A percentile compares a stretch with the other conserved stretches of the same genome.
phyloP scores from a whole-genome alignment of 2,888 invertebrate genomes.

The Seira sanloemensis region DNA sequence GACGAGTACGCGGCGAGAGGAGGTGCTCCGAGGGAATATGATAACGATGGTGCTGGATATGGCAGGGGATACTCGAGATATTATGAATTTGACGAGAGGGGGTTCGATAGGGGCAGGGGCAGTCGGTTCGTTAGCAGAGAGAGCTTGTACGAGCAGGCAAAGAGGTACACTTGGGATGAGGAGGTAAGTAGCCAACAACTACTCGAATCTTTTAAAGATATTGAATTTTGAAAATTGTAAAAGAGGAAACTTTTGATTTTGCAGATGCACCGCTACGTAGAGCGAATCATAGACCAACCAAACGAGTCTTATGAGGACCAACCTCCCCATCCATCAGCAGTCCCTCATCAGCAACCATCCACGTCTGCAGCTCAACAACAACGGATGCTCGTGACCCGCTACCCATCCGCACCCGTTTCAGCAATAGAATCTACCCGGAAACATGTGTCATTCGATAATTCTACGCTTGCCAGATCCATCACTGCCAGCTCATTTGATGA shows the following conservation, averaged over 20 bases:
- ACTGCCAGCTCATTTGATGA: slow-evolving; percentile 71
- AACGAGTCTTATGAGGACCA: slow-evolving; percentile 33
- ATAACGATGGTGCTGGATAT: slow-evolving; percentile 22
- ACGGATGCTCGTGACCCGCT: slow-evolving; percentile 52
- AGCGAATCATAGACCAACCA: slow-evolving; percentile 36
- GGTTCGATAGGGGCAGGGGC: slow-evolving; percentile 40
- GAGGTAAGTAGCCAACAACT: slow-evolving; percentile 52
- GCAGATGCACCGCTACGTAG: slow-evolving; percentile 69
- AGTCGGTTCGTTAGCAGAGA: slow-evolving; percentile 54
- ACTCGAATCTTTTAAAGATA: not conserved
- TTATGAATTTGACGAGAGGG: slow-evolving; percentile 49
- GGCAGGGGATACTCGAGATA: slow-evolving; percentile 30
- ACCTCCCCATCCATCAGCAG: slow-evolving; percentile 24
- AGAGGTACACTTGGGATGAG: slow-evolving; percentile 70
- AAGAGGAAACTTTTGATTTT: slow-evolving; percentile 5
- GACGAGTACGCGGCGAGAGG: slow-evolving; percentile 15
- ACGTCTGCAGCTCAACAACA: slow-evolving; percentile 3
- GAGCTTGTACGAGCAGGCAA: slow-evolving; percentile 69
- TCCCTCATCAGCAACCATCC: not conserved
- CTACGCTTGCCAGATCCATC: slow-evolving; percentile 70
- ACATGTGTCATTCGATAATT: slow-evolving; percentile 87
- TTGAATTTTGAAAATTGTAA: not conserved
- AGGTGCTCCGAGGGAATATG: slow-evolving; percentile 29
- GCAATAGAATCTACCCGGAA: slow-evolving; percentile 77
- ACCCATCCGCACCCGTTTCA: slow-evolving; percentile 70